Percentiles rank a stretch among this genome's conserved stretches.
These are phyloP conservation scores for Montipora foliosa DNA, from an alignment of 64 coral and sea anemone genomes.

Conservation along the genomic window DNA sequence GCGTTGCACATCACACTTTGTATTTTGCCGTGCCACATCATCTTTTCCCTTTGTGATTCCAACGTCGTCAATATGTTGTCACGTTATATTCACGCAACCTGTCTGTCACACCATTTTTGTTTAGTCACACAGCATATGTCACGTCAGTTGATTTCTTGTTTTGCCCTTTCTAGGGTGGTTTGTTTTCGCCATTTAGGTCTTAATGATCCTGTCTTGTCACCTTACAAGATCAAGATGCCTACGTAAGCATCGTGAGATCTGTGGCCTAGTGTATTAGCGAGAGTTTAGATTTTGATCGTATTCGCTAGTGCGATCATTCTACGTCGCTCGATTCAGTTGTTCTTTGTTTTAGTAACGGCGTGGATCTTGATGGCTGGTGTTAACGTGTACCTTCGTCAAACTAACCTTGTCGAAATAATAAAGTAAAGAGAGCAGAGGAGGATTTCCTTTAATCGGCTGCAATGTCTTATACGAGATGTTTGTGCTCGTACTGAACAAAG, in stretches of 20 bases:
- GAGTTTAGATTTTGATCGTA: not conserved
- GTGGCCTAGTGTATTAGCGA: not conserved
- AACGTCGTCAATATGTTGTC: not conserved
- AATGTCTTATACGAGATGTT: too few species aligned
- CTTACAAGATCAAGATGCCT: constrained; percentile 48
- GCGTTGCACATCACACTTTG: too few species aligned
- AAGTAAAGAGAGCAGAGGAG: too few species aligned
- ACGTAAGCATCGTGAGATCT: constrained; percentile 42
- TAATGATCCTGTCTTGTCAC: constrained; percentile 46
- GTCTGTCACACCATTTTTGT: not conserved
- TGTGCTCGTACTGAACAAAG: too few species aligned
- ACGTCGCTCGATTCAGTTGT: not conserved
- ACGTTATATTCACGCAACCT: not conserved
- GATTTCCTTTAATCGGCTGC: too few species aligned
- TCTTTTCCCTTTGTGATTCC: not conserved
- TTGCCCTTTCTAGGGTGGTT: constrained; percentile 49
- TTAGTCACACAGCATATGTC: not conserved
- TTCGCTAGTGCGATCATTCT: not conserved
- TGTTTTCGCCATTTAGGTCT: constrained; percentile 50
- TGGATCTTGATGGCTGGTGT: too few species aligned
- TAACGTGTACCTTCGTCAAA: too few species aligned
- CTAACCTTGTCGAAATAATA: too few species aligned
- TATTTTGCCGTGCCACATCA: too few species aligned
- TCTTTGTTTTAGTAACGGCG: not conserved
- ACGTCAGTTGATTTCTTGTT: constrained; percentile 48